These are phyloP conservation scores for Pangasianodon hypophthalmus DNA, from an alignment of 2,113 vertebrate genomes.

Conservation along the genomic window DNA sequence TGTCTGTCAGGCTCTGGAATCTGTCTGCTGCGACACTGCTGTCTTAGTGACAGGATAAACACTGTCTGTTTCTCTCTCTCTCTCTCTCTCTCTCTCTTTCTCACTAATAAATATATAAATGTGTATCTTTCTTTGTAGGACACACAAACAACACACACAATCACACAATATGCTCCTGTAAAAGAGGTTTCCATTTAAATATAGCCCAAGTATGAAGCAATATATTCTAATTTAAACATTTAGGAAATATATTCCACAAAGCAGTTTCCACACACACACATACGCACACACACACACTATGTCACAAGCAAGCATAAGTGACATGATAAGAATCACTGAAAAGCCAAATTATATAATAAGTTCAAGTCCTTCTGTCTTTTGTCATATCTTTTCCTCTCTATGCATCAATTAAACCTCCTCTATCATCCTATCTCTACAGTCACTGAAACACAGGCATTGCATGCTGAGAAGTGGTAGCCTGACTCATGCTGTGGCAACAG, in stretches of 20 bases:
- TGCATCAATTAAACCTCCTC: conserved; percentile 43
- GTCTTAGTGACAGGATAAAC: conserved; percentile 63
- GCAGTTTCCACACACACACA: neutral
- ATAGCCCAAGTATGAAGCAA: neutral
- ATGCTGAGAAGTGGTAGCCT: conserved; percentile 62
- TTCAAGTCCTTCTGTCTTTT: conserved; percentile 2
- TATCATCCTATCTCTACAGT: conserved; percentile 56
- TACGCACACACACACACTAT: neutral
- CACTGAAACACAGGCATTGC: conserved; percentile 37
- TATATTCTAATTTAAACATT: neutral
- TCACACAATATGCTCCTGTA: neutral
- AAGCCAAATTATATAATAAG: conserved; percentile 70
- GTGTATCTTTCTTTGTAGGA: neutral
- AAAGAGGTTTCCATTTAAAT: neutral
- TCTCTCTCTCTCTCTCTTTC: conserved; percentile 32
- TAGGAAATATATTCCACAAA: neutral
- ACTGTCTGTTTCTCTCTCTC: conserved; percentile 56
- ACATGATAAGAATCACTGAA: conserved; percentile 54
- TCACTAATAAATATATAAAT: conserved; percentile 15
- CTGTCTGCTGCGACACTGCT: conserved; percentile 58
- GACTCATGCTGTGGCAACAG: conserved; percentile 66
- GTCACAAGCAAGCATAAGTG: neutral
- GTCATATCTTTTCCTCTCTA: neutral
- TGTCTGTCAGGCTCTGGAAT: conserved; percentile 10
- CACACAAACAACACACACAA: neutral